These are phyloP conservation scores for Eufriesea mexicana DNA, from an alignment of 1,140 invertebrate species.

Conservation along the genomic window DNA sequence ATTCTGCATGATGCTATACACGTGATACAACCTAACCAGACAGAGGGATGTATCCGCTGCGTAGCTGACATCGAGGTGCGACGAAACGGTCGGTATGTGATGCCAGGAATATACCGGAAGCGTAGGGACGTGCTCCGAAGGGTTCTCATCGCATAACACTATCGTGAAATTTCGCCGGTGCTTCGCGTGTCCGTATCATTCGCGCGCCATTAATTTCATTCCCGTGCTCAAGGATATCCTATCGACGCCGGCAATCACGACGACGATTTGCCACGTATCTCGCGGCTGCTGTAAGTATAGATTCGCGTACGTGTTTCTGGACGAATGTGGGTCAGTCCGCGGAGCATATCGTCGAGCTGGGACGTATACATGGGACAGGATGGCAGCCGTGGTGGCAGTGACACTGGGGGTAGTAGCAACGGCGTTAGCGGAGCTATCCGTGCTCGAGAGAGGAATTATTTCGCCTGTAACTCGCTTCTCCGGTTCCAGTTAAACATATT, in stretches of 20 bases:
- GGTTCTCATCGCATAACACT: conserved; percentile 66
- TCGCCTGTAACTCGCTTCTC: background rate
- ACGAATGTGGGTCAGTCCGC: conserved; percentile 10
- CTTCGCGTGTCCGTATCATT: conserved; percentile 59
- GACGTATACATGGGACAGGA: background rate
- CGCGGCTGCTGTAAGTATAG: conserved; percentile 2
- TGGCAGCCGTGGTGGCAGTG: background rate
- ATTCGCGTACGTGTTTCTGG: background rate
- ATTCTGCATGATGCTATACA: conserved; percentile 18
- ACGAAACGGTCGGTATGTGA: conserved; percentile 69
- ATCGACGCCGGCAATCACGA: conserved; percentile 66
- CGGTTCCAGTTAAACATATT: conserved; percentile 31
- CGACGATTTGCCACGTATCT: conserved; percentile 66
- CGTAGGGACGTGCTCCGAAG: conserved; percentile 64
- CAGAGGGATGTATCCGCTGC: conserved; percentile 36
- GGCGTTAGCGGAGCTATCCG: background rate
- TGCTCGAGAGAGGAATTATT: conserved; percentile 24
- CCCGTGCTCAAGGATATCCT: conserved; percentile 69
- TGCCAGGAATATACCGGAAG: conserved; percentile 63
- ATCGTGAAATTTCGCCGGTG: conserved; percentile 63
- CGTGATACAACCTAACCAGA: conserved; percentile 25
- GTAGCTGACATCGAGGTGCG: conserved; percentile 62
- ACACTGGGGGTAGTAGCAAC: rapidly evolving
- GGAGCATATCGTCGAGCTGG: background rate
- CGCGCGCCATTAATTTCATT: conserved; percentile 71